These are phyloP conservation scores for Xestia sexstrigata DNA, from an alignment of 2,888 invertebrate species.

Conservation along the genomic window DNA sequence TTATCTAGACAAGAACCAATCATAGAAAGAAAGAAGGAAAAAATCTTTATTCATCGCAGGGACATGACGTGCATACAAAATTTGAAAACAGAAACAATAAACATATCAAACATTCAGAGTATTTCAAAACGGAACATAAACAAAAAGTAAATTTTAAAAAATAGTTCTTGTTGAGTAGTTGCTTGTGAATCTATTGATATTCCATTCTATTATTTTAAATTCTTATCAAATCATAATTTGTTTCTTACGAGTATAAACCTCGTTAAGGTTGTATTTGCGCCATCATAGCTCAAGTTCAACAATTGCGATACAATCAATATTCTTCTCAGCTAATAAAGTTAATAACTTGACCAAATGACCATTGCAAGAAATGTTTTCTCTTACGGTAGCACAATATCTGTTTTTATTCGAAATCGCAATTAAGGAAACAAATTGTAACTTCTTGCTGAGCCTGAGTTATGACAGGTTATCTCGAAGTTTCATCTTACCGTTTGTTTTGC, in stretches of 20 bases:
- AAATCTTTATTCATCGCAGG: too few relatives aligned
- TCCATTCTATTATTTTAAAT: background rate
- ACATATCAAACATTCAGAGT: too few relatives aligned
- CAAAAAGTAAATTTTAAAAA: too few relatives aligned
- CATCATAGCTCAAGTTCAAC: background rate
- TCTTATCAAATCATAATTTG: background rate
- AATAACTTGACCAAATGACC: constrained; percentile 3
- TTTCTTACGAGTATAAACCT: background rate
- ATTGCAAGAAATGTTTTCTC: constrained; percentile 19
- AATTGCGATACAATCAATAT: background rate
- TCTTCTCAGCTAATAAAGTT: constrained; percentile 14
- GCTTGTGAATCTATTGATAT: background rate
- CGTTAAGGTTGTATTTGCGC: background rate
- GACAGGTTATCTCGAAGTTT: constrained; percentile 33
- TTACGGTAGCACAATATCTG: constrained; percentile 24
- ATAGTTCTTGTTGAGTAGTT: too few relatives aligned
- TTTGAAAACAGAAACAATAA: too few relatives aligned
- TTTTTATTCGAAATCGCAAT: constrained; percentile 45
- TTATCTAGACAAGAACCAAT: constrained; percentile 5
- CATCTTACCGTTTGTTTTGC: constrained; percentile 40
- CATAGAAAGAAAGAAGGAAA: too few relatives aligned
- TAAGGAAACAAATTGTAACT: constrained; percentile 46
- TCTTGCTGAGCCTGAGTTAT: constrained; percentile 35
- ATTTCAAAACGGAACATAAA: too few relatives aligned
- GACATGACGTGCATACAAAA: too few relatives aligned